These are phyloP conservation scores for Caenorhabditis sp. DNA, from an alignment of 2,888 invertebrate species.

Conservation along the genomic window DNA sequence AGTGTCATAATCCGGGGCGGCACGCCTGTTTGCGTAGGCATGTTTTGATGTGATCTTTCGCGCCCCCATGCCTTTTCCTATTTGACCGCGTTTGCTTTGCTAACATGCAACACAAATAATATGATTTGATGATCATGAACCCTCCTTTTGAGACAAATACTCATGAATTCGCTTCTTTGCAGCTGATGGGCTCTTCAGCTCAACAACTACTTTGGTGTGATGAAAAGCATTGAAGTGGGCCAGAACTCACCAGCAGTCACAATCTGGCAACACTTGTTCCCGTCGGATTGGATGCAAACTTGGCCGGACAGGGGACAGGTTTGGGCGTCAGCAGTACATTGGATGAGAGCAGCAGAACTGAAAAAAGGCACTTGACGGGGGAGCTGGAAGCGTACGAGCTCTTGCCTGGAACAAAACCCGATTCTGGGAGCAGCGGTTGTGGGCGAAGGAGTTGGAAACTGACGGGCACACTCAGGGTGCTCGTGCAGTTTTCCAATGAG, in stretches of 20 bases:
- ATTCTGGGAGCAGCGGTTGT: constrained; percentile 60
- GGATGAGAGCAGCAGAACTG: constrained; percentile 72
- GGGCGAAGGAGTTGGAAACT: constrained; percentile 54
- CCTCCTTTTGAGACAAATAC: neutral
- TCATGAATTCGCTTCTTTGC: neutral
- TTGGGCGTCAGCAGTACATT: constrained; percentile 74
- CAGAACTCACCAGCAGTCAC: constrained; percentile 67
- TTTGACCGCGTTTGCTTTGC: no score
- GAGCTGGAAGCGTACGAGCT: no score
- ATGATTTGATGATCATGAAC: neutral
- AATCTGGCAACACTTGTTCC: constrained; percentile 76
- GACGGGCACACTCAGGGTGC: constrained; percentile 73
- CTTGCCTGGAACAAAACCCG: constrained; percentile 66
- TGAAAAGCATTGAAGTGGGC: neutral
- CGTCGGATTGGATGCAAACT: constrained; percentile 75
- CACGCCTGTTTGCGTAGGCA: constrained; percentile 35
- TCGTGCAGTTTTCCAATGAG: constrained; percentile 69
- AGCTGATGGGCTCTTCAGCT: neutral
- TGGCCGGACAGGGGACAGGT: constrained; percentile 77
- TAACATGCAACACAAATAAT: constrained; percentile 38
- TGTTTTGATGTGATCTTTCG: constrained; percentile 40
- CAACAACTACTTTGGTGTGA: neutral
- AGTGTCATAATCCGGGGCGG: constrained; percentile 42
- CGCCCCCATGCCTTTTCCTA: constrained; percentile 3
- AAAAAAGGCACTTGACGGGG: neutral